These are phyloP conservation scores for Epizoanthus ramosus DNA, from an alignment of 92 coral and sea anemone species.

Conservation along the genomic window DNA sequence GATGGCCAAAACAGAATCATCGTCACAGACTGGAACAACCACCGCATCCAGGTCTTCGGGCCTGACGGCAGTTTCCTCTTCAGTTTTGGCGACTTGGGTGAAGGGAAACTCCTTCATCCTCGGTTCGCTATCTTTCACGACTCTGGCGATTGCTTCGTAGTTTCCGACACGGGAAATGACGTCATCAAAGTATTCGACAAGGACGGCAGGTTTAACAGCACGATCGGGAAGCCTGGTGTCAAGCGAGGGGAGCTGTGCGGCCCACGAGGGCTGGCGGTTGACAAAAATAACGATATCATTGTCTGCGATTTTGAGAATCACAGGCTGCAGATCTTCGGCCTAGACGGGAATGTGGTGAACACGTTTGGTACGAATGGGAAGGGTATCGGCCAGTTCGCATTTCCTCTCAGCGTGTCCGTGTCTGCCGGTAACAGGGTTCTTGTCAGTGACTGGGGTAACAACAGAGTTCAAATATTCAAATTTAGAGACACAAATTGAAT, in stretches of 20 bases:
- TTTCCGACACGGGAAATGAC: constrained; percentile 88
- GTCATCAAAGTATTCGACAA: constrained; percentile 84
- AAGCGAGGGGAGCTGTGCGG: constrained; percentile 84
- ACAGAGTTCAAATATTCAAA: constrained; percentile 83
- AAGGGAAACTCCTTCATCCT: constrained; percentile 78
- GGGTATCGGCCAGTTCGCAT: constrained; percentile 94
- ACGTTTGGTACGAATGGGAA: constrained; percentile 87
- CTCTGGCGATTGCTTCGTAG: constrained; percentile 69
- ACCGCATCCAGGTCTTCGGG: constrained; percentile 84
- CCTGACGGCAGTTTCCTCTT: constrained; percentile 84
- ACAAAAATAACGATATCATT: constrained; percentile 69
- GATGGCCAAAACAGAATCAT: constrained; percentile 77
- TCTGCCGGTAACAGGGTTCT: constrained; percentile 69
- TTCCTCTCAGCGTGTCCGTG: constrained; percentile 82
- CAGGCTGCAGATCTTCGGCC: constrained; percentile 73
- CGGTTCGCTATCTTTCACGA: constrained; percentile 82
- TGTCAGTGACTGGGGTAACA: constrained; percentile 94
- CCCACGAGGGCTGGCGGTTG: constrained; percentile 85
- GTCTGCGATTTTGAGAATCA: constrained; percentile 93
- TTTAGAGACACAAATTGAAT: constrained; percentile 56
- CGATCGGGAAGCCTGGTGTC: constrained; percentile 74
- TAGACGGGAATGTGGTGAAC: constrained; percentile 75
- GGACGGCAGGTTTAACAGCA: constrained; percentile 67
- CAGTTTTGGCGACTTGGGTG: constrained; percentile 83
- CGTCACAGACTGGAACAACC: constrained; percentile 93